phyloP scores from a whole-genome alignment of 2,888 invertebrate species.

The Caenorhabditis sulstoni region DNA sequence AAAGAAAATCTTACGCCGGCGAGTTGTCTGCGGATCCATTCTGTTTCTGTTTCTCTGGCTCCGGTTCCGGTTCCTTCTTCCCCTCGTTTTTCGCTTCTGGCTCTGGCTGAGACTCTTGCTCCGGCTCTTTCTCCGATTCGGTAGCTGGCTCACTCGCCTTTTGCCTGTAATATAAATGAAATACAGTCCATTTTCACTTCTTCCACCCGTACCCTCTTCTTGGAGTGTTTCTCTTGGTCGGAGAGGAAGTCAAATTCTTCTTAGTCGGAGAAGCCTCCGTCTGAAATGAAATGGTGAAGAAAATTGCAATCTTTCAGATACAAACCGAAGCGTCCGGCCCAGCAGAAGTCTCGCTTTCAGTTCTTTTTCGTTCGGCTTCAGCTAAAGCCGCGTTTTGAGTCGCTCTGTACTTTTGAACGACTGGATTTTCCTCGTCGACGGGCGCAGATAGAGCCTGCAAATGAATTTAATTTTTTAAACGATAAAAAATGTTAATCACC shows the following conservation, averaged over 20 bases:
- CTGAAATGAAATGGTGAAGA: background rate
- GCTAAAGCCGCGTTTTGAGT: slow-evolving; percentile 53
- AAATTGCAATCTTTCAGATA: background rate
- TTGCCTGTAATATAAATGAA: background rate
- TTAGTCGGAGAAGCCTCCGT: slow-evolving; percentile 28
- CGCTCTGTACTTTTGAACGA: slow-evolving; percentile 55
- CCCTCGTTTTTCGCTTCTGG: slow-evolving; percentile 6
- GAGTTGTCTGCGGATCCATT: background rate
- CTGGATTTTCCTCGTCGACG: slow-evolving; percentile 49
- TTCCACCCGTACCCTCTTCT: slow-evolving; percentile 12
- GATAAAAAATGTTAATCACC: slow-evolving; percentile 25
- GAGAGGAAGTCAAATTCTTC: background rate
- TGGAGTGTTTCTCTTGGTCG: slow-evolving; percentile 27
- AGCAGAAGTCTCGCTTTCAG: slow-evolving; percentile 39
- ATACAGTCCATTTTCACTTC: background rate
- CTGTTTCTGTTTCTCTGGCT: background rate
- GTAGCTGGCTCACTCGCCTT: background rate
- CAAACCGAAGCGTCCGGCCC: slow-evolving; percentile 24
- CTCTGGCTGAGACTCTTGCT: slow-evolving; percentile 23
- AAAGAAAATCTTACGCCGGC: slow-evolving; percentile 2
- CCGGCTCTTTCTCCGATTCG: no score
- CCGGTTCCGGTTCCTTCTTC: slow-evolving; percentile 1
- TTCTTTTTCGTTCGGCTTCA: slow-evolving; percentile 21
- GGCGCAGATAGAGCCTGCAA: slow-evolving; percentile 7
- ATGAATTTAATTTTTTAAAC: background rate